A percentile compares a stretch with the other conserved stretches of the same genome.
These are phyloP conservation scores for Sitta europaea DNA, from an alignment of 2,113 vertebrate genomes.

Conservation along the genomic window DNA sequence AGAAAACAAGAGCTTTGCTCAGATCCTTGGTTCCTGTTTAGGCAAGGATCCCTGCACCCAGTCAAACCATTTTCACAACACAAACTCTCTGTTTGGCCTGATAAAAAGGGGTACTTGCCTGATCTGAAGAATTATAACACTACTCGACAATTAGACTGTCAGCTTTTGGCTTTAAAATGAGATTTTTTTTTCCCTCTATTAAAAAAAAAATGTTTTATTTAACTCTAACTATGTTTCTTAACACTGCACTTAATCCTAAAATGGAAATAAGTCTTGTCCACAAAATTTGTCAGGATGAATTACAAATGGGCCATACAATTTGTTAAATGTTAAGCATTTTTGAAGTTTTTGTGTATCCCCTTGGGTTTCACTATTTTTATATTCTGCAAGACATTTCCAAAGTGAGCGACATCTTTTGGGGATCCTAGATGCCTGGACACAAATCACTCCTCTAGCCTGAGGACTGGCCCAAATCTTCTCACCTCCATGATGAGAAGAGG, in stretches of 20 bases:
- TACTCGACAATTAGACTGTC: not conserved
- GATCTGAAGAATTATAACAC: not conserved
- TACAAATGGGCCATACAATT: not conserved
- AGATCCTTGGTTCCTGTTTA: not conserved
- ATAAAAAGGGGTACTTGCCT: not conserved
- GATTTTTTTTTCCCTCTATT: not conserved
- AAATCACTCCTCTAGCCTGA: not conserved
- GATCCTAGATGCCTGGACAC: not conserved
- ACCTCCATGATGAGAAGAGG: not conserved
- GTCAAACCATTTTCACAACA: not conserved
- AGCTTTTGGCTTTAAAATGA: not conserved
- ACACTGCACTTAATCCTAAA: not conserved
- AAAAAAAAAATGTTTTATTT: not conserved
- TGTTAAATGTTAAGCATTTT: not conserved
- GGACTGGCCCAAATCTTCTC: not conserved
- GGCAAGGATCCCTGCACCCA: not conserved
- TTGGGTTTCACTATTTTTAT: not conserved
- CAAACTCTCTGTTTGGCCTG: not conserved
- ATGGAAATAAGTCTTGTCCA: not conserved
- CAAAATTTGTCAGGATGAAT: not conserved
- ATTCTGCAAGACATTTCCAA: not conserved
- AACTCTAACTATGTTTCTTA: not conserved
- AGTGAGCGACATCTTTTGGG: not conserved
- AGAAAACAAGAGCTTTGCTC: not conserved
- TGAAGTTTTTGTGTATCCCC: fast-evolving